Evolutionary conservation across 2,797 vertebrate species (phyloP).

Genomic region (Ibycter americanus): DNA sequence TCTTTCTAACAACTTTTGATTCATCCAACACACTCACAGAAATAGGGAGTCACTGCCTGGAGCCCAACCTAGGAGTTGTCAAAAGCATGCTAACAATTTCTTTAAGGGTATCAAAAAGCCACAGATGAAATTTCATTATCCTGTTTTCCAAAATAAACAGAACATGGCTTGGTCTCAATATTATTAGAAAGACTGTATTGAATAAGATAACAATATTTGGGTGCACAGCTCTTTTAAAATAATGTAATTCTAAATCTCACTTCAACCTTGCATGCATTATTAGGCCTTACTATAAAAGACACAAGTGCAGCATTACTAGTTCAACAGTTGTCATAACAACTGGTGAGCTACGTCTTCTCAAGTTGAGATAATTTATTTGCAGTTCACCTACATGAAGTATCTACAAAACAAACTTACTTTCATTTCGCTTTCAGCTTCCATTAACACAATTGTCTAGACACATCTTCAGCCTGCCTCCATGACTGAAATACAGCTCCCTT

Average conservation of each 20-base stretch:
- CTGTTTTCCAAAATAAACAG: background rate
- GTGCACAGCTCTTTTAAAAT: background rate
- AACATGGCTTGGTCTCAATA: background rate
- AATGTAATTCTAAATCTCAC: background rate
- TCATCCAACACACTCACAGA: background rate
- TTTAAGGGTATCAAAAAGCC: background rate
- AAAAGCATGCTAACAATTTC: background rate
- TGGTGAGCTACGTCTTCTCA: background rate
- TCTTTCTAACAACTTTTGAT: background rate
- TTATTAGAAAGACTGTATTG: background rate
- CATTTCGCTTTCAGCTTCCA: conserved; percentile 6
- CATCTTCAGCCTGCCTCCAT: background rate
- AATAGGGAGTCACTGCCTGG: background rate
- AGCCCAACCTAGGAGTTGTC: background rate
- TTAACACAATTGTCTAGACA: background rate
- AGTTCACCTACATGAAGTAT: background rate
- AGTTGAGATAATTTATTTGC: background rate
- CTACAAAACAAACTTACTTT: background rate
- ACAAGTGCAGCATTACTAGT: background rate
- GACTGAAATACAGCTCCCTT: background rate
- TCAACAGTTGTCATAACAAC: background rate
- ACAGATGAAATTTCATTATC: background rate
- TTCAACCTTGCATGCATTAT: background rate
- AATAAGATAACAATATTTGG: background rate
- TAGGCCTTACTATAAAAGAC: background rate